Base-by-base conservation (phyloP, 2,113 vertebrate genomes). In the Alethe castanea region DNA sequence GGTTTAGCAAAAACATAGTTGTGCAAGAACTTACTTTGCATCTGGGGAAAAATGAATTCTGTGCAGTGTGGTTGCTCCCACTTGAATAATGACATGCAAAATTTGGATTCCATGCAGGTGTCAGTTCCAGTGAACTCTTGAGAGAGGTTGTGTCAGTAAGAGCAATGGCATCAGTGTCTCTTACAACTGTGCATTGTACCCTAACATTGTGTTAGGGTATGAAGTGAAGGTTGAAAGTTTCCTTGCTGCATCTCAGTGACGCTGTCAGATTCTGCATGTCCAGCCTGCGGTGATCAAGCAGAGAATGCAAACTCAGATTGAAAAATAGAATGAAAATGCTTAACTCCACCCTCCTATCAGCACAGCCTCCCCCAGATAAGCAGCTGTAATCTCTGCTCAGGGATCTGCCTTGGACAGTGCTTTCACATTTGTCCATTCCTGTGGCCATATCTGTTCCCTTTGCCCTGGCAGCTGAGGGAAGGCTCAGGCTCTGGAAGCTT, bases 111-210 rank as follows among this genome's bases (percentile, higher is more conserved):
- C 40, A 11, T 29, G 40, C n/a, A 24, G 24, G 66, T 64, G 61
- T 61, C 57, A 38, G 45, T 48, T 69, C 24, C 23, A n/a, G 24
- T 50, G 48, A 85, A 35, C 20, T 60, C 18, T 16, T 13, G 42
- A 82, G 61, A 73, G 42, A 53, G 48, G 13, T 7, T 31, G 15
- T 57, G 33, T 42, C 57, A 48, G 2, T 29, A 45, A 38, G 35
- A 77, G 40, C 40, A 53, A 4, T 45, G 50, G 74, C 23, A 88
- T 80, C 54, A 35, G n/a, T 19, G 57, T 52, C 59, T 86, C 47
- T 36, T 53, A 13, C 0, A 4, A 4, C 44, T 40, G 13, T 1
- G 0, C 33, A 13, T 45, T 45, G 44, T 45, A 45, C 19, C 44
- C 44, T 45, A 19, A 45, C 3, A 0, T 19, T 48, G 64, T 69